Base-by-base conservation (phyloP, 1,140 invertebrate genomes). In the Lanistes nyassanus region DNA sequence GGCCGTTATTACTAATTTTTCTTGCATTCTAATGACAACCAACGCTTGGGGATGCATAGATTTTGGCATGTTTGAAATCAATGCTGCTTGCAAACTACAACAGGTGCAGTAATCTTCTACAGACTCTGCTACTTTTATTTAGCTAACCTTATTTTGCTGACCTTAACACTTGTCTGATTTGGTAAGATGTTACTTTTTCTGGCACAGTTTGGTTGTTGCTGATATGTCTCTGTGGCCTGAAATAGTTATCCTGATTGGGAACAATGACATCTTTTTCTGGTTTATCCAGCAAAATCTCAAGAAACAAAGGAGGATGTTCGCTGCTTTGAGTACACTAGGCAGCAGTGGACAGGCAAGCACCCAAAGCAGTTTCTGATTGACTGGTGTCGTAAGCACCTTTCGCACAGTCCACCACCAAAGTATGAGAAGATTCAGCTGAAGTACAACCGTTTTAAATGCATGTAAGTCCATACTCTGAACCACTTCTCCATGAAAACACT, bases 271-370 rank as follows among this genome's bases (percentile, higher is more conserved):
- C 34, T 69, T 58, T 62, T 5, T n/a, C 5, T 51, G 26, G 36
- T 62, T 36, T 37, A 42, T 37, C 6, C 34, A 62, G 42, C 56
- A 37, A 5, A 64, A 36, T 34, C 2, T n/a, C 56, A n/a, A 13
- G 62, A 51, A 67, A 70, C 55, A 71, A 47, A 69, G 7, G 58
- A 74, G 51, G 80, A 82, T 70, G 74, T 83, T 3, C 58, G 85
- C 29, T 77, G 76, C 16, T 88, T 88, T 84, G 84, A 86, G 66
- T 88, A 88, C 77, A 88, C 87, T 37, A 75, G 85, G 53, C 85
- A 88, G 62, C 86, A 88, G 75, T 88, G 87, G 87, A 88, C 87
- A 37, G 87, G 86, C 0, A 88, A 88, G 75, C 87, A 86, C 23
- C 87, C 87, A 2, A 88, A 88, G 79, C 86, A 88, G 78, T 88